Evolutionary conservation across 2,797 vertebrate species (phyloP).

Genomic region (Halcyon badia): DNA sequence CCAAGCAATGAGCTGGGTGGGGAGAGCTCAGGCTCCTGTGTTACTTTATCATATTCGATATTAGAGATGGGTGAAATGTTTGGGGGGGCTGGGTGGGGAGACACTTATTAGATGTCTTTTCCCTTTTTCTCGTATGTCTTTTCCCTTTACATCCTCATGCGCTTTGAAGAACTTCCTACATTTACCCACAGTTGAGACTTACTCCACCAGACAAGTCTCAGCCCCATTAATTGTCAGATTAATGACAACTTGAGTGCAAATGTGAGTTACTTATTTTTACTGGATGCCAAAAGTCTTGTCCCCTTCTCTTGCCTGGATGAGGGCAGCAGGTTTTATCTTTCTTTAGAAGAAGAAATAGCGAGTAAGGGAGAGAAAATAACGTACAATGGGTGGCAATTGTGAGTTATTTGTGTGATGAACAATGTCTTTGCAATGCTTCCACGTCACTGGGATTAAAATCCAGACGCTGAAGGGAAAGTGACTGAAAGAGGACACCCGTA

Average conservation of each 20-base stretch:
- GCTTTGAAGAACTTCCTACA: slow-evolving; percentile 29
- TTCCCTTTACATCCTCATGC: background rate
- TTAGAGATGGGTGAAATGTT: background rate
- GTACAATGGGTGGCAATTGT: background rate
- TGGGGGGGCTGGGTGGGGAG: background rate
- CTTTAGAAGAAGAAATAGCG: background rate
- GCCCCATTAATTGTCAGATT: background rate
- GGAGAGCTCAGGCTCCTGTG: background rate
- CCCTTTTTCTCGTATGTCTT: background rate
- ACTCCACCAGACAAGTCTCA: background rate
- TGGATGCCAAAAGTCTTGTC: background rate
- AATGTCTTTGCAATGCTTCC: slow-evolving; percentile 14
- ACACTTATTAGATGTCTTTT: slow-evolving; percentile 13
- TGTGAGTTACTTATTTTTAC: background rate
- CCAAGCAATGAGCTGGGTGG: background rate
- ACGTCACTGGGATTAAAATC: background rate
- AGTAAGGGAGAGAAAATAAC: slow-evolving; percentile 1
- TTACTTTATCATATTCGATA: background rate
- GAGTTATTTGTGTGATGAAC: slow-evolving; percentile 27
- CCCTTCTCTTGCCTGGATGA: background rate
- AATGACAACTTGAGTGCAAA: background rate
- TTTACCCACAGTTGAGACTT: background rate
- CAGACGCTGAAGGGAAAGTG: background rate
- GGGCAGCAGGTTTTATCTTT: slow-evolving; percentile 19
- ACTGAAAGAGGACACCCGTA: background rate